Percentiles rank a stretch among this genome's conserved stretches.
Evolutionary conservation across 2,113 vertebrate genomes (phyloP).

Genomic region (Alligator sinensis): DNA sequence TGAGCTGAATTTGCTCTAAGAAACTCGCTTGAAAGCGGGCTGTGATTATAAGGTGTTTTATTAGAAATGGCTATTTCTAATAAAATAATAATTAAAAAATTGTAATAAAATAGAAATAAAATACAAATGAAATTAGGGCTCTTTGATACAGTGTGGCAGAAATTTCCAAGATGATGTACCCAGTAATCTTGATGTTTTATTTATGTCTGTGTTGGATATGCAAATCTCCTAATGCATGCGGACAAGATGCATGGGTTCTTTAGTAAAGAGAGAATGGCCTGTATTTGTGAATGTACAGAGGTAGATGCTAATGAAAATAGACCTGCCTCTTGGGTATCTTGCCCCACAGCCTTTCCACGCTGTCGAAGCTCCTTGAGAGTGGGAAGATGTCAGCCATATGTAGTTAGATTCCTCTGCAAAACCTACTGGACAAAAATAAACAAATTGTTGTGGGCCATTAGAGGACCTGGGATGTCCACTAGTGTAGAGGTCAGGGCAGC

Average conservation of each 20-base stretch:
- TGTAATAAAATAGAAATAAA: not conserved
- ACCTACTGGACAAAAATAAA: not conserved
- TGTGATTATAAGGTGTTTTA: not conserved
- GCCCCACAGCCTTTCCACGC: not conserved
- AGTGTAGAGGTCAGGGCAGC: not conserved
- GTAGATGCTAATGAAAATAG: not conserved
- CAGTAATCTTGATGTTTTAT: not conserved
- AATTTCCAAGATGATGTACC: not conserved
- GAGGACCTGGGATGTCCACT: not conserved
- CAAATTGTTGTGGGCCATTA: not conserved
- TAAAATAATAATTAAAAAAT: not conserved
- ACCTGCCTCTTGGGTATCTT: not conserved
- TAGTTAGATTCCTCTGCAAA: not conserved
- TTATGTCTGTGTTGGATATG: not conserved
- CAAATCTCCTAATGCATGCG: not conserved
- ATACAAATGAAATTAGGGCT: not conserved
- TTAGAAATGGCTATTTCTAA: not conserved
- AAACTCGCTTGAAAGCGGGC: not conserved
- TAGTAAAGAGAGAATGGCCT: not conserved
- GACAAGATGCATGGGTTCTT: not conserved
- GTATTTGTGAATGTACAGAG: not conserved
- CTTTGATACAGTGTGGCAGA: not conserved
- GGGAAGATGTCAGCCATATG: not conserved
- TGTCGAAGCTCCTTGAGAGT: not conserved
- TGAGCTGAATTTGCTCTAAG: not conserved